A percentile compares a stretch with the other conserved stretches of the same genome.
Evolutionary conservation across 2,113 vertebrate species (phyloP).

Genomic region (Tympanuchus pallidicinctus): DNA sequence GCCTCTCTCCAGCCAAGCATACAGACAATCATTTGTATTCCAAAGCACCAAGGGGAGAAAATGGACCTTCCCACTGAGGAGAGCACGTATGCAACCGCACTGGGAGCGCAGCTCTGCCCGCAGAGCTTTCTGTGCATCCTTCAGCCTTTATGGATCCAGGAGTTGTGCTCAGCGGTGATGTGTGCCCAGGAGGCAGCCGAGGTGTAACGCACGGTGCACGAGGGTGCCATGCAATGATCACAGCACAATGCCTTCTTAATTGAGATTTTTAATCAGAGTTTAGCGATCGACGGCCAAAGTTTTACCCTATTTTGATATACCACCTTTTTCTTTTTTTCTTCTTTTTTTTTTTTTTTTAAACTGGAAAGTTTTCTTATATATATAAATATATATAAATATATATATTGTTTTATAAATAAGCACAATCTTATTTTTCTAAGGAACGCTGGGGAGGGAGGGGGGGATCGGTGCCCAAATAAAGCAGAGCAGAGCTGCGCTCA

Average conservation of each 20-base stretch:
- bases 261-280: conserved; percentile 70
- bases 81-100: neutral
- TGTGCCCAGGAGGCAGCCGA: neutral
- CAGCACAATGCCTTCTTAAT: conserved; percentile 71
- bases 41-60: neutral
- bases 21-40: neutral
- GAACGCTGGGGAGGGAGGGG: conserved; percentile 8
- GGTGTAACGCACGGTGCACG: neutral
- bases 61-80: neutral
- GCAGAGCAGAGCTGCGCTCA: neutral
- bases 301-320: conserved; percentile 80
- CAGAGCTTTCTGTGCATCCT: neutral
- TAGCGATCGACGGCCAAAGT: conserved; percentile 70
- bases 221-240: neutral
- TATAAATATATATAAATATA: neutral
- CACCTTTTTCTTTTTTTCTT: conserved; percentile 47
- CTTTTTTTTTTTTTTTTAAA: conserved; percentile 71
- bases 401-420: conserved; percentile 80
- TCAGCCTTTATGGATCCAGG: neutral
- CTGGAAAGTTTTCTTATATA: conserved; percentile 78
- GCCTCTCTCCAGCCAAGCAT: neutral
- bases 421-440: conserved; percentile 81
- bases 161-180: neutral
- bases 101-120: neutral
- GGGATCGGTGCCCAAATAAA: conserved; percentile 59